phyloP scores from a whole-genome alignment of 2,888 invertebrate genomes.

The Cephus pulcher region DNA sequence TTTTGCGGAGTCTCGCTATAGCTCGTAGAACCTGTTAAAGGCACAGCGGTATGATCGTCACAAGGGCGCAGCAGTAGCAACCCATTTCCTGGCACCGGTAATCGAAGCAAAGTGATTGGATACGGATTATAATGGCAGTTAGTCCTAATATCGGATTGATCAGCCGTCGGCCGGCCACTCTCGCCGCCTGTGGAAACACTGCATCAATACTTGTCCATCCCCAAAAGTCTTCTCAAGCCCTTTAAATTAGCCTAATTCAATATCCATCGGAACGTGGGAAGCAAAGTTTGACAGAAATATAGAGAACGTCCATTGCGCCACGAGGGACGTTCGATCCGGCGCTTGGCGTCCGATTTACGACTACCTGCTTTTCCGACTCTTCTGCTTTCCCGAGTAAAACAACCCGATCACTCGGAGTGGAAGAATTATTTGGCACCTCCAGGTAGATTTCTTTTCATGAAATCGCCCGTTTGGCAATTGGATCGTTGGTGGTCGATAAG shows the following conservation, averaged over 20 bases:
- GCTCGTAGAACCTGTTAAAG: no score
- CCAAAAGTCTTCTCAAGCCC: neutral
- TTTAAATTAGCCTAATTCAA: slow-evolving; percentile 20
- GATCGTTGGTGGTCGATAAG: slow-evolving; percentile 36
- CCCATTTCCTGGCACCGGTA: slow-evolving; percentile 53
- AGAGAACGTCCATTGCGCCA: no score
- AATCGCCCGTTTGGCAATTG: no score
- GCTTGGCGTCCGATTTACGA: no score
- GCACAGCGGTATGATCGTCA: neutral
- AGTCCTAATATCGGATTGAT: slow-evolving; percentile 30
- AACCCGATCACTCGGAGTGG: no score
- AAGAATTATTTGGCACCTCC: no score
- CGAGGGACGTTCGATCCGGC: no score
- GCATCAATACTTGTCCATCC: no score
- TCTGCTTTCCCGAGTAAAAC: no score
- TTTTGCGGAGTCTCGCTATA: no score
- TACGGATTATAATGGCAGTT: slow-evolving; percentile 37
- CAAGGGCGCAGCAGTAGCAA: slow-evolving; percentile 30
- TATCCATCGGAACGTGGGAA: slow-evolving; percentile 1
- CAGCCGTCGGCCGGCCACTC: neutral
- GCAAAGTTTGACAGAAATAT: neutral
- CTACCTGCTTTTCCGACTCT: no score
- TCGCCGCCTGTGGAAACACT: neutral
- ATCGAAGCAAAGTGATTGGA: slow-evolving; percentile 59
- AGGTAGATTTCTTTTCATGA: no score